Conservation (phyloP, 2,113 vertebrate genomes). For the Aegypius monachus region DNA sequence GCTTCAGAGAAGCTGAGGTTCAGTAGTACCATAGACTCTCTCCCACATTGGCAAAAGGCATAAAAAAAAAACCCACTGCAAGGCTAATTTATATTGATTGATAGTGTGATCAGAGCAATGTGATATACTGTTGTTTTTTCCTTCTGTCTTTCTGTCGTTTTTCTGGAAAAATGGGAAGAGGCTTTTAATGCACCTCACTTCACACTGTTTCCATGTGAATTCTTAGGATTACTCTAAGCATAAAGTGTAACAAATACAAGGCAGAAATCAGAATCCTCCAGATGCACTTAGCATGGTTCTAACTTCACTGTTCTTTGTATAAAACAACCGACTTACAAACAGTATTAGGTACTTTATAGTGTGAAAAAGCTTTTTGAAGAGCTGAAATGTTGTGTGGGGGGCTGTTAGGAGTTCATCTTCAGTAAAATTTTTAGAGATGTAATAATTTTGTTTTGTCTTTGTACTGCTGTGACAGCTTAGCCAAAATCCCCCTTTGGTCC, state of each 20-base stretch:
- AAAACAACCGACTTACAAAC: conserved; percentile 32
- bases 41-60: conserved; percentile 30
- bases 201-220: neutral
- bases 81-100: neutral
- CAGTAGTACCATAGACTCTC: conserved; percentile 9
- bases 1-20: conserved; percentile 5
- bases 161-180: conserved; percentile 17
- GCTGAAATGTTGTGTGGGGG: neutral
- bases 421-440: neutral
- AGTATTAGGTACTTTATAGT: neutral
- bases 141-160: conserved; percentile 7
- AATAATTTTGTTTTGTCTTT: neutral
- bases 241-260: conserved; percentile 18
- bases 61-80: conserved; percentile 7
- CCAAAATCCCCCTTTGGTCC: conserved; percentile 2
- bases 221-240: conserved; percentile 15
- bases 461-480: neutral
- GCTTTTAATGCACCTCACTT: neutral
- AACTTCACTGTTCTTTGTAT: neutral
- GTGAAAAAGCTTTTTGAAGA: conserved; percentile 25
- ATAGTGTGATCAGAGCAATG: neutral
- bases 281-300: neutral
- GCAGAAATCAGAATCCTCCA: conserved; percentile 46
- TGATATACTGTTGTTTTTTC: neutral
- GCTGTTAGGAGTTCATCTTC: neutral